Percentiles rank a stretch among this genome's conserved stretches.
Conservation (phyloP, 2,113 vertebrate genomes). For the Azemiops feae region DNA sequence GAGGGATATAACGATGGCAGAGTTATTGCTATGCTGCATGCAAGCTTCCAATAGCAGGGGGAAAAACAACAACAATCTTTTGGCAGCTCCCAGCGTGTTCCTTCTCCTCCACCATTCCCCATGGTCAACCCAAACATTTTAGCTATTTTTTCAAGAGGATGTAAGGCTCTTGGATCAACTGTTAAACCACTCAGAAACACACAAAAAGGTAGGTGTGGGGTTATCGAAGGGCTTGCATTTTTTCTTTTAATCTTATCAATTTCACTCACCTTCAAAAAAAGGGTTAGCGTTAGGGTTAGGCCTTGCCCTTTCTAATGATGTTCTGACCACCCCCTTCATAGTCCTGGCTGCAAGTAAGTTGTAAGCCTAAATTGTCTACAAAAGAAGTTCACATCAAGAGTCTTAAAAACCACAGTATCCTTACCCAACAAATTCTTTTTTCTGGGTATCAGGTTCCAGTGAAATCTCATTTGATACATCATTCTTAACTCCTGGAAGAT, state of each 20-base stretch:
- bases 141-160: neutral
- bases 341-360: neutral
- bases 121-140: neutral
- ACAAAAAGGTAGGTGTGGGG: neutral
- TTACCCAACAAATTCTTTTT: conserved; percentile 56
- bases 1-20: neutral
- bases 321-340: neutral
- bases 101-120: neutral
- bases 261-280: neutral
- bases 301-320: neutral
- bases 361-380: neutral
- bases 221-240: neutral
- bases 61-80: neutral
- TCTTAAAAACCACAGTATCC: conserved; percentile 3
- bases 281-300: neutral
- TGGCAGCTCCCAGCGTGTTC: neutral
- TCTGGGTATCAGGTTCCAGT: conserved; percentile 24
- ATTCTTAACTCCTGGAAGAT: conserved; percentile 7
- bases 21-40: neutral
- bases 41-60: neutral
- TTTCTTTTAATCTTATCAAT: neutral
- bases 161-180: neutral
- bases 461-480: conserved; percentile 3
- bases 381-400: neutral
- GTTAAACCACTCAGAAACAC: neutral